Evolutionary conservation across 2,113 vertebrate species (phyloP).

Genomic region (Calyptomena viridis): DNA sequence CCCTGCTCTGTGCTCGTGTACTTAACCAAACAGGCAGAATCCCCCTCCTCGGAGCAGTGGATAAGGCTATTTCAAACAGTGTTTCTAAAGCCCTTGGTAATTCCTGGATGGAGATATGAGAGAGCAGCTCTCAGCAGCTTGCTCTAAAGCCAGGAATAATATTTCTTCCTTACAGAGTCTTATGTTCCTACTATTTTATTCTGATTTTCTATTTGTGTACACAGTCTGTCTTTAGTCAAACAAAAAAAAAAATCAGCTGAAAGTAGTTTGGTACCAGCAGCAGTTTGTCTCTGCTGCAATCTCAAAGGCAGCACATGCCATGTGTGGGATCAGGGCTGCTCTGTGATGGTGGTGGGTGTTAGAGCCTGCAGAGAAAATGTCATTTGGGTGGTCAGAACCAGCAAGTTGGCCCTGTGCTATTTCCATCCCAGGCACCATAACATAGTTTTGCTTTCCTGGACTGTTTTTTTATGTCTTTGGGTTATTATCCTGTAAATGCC

Average conservation of each 20-base stretch:
- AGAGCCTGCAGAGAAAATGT: not conserved
- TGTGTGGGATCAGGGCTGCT: not conserved
- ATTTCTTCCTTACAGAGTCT: not conserved
- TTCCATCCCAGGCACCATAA: not conserved
- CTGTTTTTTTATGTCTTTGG: not conserved
- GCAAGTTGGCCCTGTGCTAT: not conserved
- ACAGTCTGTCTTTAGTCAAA: not conserved
- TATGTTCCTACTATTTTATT: not conserved
- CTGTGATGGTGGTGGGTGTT: accelerated
- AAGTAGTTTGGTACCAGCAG: not conserved
- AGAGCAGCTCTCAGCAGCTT: not conserved
- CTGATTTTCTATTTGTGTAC: not conserved
- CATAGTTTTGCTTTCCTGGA: not conserved
- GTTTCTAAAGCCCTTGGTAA: not conserved
- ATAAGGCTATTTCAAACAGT: not conserved
- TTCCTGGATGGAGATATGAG: not conserved
- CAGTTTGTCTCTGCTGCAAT: not conserved
- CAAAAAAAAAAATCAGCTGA: not conserved
- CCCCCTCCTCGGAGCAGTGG: not conserved
- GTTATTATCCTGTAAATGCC: not conserved
- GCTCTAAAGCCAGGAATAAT: not conserved
- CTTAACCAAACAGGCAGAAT: not conserved
- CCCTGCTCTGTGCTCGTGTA: not conserved
- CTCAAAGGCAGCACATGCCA: not conserved
- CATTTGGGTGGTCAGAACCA: not conserved